Conservation (phyloP, 2,113 vertebrate genomes). For the Macquaria australasica region DNA sequence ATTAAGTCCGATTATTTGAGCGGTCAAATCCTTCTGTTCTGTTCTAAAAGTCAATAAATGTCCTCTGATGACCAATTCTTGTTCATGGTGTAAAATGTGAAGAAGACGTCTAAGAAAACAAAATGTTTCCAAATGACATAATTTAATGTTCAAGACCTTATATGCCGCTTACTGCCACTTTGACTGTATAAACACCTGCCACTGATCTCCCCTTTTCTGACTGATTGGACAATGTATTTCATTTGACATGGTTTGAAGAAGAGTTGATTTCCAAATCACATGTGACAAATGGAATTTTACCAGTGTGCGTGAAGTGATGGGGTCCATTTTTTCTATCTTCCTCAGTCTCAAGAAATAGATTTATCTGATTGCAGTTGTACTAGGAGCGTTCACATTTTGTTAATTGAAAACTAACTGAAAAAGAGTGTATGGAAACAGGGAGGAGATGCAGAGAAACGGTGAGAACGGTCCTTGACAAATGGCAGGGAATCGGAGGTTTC, state of each 20-base stretch:
- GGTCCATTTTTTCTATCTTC: background rate
- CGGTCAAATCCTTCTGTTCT: background rate
- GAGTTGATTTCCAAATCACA: slow-evolving; percentile 48
- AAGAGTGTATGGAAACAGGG: background rate
- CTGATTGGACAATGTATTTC: slow-evolving; percentile 33
- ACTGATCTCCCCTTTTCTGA: background rate
- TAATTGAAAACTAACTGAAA: background rate
- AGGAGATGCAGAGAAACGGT: slow-evolving; percentile 24
- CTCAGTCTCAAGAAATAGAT: background rate
- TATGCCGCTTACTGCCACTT: background rate
- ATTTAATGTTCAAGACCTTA: background rate
- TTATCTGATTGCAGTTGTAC: slow-evolving; percentile 11
- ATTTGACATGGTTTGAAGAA: slow-evolving; percentile 49
- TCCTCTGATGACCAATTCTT: background rate
- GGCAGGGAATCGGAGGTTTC: slow-evolving; percentile 44
- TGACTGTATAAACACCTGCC: slow-evolving; percentile 18
- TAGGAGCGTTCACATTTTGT: background rate
- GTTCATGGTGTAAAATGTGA: background rate
- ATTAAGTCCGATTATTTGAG: background rate
- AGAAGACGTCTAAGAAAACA: background rate
- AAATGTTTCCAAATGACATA: background rate
- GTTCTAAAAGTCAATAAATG: background rate
- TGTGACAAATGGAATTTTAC: slow-evolving; percentile 47
- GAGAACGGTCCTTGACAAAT: slow-evolving; percentile 31
- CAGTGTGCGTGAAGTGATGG: background rate